Percentiles rank a stretch among this genome's conserved stretches.
These are phyloP conservation scores for Crenuchus spilurus DNA, from an alignment of 2,797 vertebrate genomes.

Conservation along the genomic window DNA sequence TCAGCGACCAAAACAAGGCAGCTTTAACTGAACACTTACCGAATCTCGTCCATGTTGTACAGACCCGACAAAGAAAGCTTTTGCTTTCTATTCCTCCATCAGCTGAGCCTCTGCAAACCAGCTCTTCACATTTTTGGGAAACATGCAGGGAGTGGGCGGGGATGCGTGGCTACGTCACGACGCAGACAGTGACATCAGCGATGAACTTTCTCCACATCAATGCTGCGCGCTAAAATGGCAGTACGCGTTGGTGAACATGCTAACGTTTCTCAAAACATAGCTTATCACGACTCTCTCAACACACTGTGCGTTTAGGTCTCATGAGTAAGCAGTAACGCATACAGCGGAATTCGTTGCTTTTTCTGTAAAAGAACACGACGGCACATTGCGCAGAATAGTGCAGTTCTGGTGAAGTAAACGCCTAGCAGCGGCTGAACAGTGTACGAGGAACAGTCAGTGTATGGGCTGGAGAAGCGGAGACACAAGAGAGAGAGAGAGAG, in stretches of 20 bases:
- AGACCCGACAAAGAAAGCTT: not conserved
- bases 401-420: too few relatives aligned
- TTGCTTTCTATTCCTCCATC: not conserved
- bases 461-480: too few relatives aligned
- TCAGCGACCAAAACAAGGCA: not conserved
- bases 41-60: conserved; percentile 30
- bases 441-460: too few relatives aligned
- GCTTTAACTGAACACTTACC: conserved; percentile 14
- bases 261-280: not conserved
- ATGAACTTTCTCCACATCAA: not conserved
- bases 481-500: too few relatives aligned
- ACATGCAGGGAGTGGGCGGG: not conserved
- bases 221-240: conserved; percentile 1
- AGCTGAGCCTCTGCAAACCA: not conserved
- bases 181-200: not conserved
- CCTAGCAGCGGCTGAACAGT: too few relatives aligned
- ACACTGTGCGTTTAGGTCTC: too few relatives aligned
- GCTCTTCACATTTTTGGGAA: conserved; percentile 18
- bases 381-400: too few relatives aligned
- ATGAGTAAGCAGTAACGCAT: too few relatives aligned
- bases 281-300: too few relatives aligned
- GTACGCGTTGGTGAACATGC: too few relatives aligned
- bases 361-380: too few relatives aligned
- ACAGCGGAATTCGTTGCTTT: too few relatives aligned
- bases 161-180: not conserved